Base-by-base conservation (phyloP, 2,797 vertebrate genomes). In the Vireo griseus region DNA sequence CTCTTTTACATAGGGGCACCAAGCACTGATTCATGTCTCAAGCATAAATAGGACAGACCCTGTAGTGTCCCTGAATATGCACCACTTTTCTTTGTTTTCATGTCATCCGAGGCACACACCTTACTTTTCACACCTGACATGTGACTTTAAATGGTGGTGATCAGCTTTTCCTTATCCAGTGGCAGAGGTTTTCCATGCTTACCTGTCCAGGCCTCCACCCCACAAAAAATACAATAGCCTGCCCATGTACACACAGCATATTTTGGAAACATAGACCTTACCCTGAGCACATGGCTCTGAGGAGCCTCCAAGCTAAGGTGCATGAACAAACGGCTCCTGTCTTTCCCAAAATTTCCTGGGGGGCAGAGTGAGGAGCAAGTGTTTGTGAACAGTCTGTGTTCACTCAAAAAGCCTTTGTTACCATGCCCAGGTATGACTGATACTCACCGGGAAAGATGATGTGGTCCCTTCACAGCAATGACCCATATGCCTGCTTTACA, bases 211-310 rank as follows among this genome's bases (percentile, higher is more conserved):
- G 28, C 11, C 22, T 88, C 22, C 39, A 55, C 7, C 17, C n/a
- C 25, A 51, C 8, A 19, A 61, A 50, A 17, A 45, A 13, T 55
- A 10, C 35, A 80, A 5, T 6, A 81, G 29, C 29, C 52, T 88
- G 52, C 10, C 21, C 26, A 13, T 0, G 3, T 58, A 69, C 17
- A 19, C 10, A 4, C 3, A 47, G 16, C 2, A 6, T 35, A 11
- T 13, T 44, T 58, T 65, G 45, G 40, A 65, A 86, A 28, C 37
- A 37, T 3, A 40, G 48, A 45, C 39, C 51, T 61, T 52, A 58
- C 15, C 12, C 9, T 6, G 19, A 1, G 2, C 17, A 26, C 10
- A 6, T 31, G 51, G 76, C 17, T 67, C 61, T 40, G 51, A 62
- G 44, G 17, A 65, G 7, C 5, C 47, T 5, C 22, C 22, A 59